Evolutionary conservation across 2,888 invertebrate species (phyloP).

Genomic region (Mesorhabditis belari): DNA sequence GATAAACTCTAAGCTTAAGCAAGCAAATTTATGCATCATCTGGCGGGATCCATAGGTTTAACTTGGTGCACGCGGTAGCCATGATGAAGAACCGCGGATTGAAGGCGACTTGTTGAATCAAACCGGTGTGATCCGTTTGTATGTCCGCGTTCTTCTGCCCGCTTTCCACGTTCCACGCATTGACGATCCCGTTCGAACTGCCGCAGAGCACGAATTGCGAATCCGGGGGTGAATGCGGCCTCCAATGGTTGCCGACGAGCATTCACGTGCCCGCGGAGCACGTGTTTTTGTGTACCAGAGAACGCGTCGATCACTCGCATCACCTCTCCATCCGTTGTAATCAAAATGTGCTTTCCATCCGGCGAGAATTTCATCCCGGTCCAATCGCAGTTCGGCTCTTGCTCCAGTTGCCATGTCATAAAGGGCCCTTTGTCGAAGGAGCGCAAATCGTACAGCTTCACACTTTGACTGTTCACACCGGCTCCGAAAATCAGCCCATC

Average conservation of each 20-base stretch:
- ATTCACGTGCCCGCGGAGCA: conserved; percentile 30
- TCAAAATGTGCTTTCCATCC: conserved; percentile 75
- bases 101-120: background rate
- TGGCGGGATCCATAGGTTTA: background rate
- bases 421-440: conserved; percentile 94
- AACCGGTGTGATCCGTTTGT: background rate
- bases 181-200: conserved; percentile 77
- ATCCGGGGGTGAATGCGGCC: conserved; percentile 56
- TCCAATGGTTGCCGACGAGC: conserved; percentile 2
- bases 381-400: conserved; percentile 25
- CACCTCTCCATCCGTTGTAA: conserved; percentile 80
- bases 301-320: conserved; percentile 23
- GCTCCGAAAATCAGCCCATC: conserved; percentile 73
- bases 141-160: background rate
- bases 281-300: conserved; percentile 22
- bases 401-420: conserved; percentile 82
- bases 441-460: conserved; percentile 91
- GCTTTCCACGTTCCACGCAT: background rate
- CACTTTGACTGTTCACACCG: conserved; percentile 83
- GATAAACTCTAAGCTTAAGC: no score
- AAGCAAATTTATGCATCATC: background rate
- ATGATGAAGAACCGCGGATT: background rate
- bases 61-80: background rate
- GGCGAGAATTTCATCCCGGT: conserved; percentile 21
- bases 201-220: conserved; percentile 97